phyloP scores from a whole-genome alignment of 2,797 vertebrate species.

The Balearica regulorum region DNA sequence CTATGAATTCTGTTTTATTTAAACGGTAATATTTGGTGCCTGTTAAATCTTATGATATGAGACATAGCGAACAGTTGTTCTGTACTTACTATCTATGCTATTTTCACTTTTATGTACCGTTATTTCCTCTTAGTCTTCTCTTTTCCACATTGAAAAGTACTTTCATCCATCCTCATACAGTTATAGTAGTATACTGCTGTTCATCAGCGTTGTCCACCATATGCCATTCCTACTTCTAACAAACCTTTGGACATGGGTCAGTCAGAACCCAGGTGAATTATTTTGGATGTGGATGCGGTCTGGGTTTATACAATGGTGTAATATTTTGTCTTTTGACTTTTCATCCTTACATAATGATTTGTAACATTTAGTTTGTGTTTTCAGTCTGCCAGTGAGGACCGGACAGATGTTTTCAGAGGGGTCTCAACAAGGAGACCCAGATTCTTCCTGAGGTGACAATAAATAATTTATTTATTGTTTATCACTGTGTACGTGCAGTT shows the following conservation, averaged over 20 bases:
- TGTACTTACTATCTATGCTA: neutral
- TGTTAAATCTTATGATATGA: neutral
- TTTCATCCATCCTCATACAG: neutral
- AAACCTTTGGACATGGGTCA: neutral
- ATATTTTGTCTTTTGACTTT: neutral
- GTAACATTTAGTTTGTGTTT: neutral
- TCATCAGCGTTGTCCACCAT: neutral
- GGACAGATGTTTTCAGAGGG: neutral
- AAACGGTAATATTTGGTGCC: neutral
- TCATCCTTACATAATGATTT: neutral
- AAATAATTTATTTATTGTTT: neutral
- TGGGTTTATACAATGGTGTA: neutral
- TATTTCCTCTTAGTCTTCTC: neutral
- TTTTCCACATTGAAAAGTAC: neutral
- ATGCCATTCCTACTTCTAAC: neutral
- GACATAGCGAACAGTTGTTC: neutral
- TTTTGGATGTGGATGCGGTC: neutral
- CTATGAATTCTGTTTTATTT: neutral
- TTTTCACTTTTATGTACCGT: neutral
- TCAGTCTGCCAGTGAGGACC: neutral
- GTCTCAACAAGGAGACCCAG: neutral
- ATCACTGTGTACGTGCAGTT: neutral
- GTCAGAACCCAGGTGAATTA: neutral
- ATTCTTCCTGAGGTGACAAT: neutral
- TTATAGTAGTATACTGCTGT: neutral